A percentile compares a stretch with the other conserved stretches of the same genome.
phyloP scores from a whole-genome alignment of 2,113 vertebrate species.

The Pteronura brasiliensis region DNA sequence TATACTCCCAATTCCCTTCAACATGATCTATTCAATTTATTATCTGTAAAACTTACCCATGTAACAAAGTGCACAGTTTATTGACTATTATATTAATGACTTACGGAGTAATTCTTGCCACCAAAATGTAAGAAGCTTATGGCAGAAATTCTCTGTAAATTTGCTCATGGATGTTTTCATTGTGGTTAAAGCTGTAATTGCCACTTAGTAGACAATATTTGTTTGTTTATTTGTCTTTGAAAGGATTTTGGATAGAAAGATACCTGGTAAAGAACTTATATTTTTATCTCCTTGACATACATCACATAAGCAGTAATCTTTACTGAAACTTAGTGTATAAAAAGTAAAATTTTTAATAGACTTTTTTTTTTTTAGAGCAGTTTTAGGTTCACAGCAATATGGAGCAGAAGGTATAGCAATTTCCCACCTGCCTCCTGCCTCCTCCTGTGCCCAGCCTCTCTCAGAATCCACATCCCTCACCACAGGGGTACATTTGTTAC shows the following conservation, averaged over 20 bases:
- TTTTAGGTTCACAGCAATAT: background rate
- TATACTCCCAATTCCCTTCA: background rate
- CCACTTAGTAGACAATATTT: background rate
- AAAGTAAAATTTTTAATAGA: background rate
- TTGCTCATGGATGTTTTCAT: background rate
- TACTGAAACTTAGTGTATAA: background rate
- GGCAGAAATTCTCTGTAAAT: background rate
- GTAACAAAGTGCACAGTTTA: background rate
- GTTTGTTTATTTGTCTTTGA: background rate
- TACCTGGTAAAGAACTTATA: background rate
- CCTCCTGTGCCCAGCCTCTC: background rate
- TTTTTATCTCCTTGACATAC: background rate
- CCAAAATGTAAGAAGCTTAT: background rate
- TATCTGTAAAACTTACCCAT: background rate
- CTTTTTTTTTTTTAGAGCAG: background rate
- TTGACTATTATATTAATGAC: background rate
- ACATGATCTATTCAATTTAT: background rate
- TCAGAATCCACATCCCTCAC: background rate
- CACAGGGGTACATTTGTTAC: background rate
- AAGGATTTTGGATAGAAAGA: background rate
- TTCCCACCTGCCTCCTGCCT: background rate
- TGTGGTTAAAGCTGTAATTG: background rate
- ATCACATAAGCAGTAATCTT: background rate
- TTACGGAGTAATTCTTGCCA: background rate
- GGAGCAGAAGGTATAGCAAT: background rate